These are phyloP conservation scores for Heteromyza rotundicornis DNA, from an alignment of 2,888 invertebrate genomes.

Conservation along the genomic window DNA sequence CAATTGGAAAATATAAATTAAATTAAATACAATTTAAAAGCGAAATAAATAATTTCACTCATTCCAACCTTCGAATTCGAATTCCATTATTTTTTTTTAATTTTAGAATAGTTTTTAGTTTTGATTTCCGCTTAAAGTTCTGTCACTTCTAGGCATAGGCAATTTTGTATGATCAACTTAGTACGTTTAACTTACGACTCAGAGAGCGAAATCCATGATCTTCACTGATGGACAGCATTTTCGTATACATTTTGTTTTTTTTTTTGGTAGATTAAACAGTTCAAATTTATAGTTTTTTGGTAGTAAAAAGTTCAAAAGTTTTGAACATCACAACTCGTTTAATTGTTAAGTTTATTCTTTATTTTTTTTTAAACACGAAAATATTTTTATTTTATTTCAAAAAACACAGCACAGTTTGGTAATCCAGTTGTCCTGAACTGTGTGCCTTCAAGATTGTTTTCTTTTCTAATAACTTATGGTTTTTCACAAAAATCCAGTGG, in stretches of 20 bases:
- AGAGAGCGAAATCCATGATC: constrained; percentile 64
- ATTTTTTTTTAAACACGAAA: not conserved
- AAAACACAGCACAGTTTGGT: constrained; percentile 40
- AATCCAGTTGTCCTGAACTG: constrained; percentile 47
- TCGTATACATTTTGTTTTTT: constrained; percentile 27
- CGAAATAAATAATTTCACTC: too few relatives aligned
- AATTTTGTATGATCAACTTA: too few relatives aligned
- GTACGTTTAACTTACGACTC: constrained; percentile 58
- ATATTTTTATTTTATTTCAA: constrained; percentile 13
- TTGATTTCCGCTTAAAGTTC: too few relatives aligned
- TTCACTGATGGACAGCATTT: constrained; percentile 63
- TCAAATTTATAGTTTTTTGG: not conserved
- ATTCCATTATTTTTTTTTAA: too few relatives aligned
- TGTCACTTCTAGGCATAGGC: not conserved
- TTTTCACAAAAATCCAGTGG: too few relatives aligned
- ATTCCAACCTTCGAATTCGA: too few relatives aligned
- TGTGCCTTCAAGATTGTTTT: constrained; percentile 21
- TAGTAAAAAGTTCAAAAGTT: constrained; percentile 30
- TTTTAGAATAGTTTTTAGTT: too few relatives aligned
- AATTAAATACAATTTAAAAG: too few relatives aligned
- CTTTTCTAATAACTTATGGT: too few relatives aligned
- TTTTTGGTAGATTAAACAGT: too few relatives aligned
- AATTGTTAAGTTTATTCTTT: constrained; percentile 7
- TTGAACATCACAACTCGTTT: constrained; percentile 21
- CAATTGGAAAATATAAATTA: too few relatives aligned